A percentile compares a stretch with the other conserved stretches of the same genome.
Evolutionary conservation across 2,797 vertebrate species (phyloP).

Genomic region (Pangasius djambal): DNA sequence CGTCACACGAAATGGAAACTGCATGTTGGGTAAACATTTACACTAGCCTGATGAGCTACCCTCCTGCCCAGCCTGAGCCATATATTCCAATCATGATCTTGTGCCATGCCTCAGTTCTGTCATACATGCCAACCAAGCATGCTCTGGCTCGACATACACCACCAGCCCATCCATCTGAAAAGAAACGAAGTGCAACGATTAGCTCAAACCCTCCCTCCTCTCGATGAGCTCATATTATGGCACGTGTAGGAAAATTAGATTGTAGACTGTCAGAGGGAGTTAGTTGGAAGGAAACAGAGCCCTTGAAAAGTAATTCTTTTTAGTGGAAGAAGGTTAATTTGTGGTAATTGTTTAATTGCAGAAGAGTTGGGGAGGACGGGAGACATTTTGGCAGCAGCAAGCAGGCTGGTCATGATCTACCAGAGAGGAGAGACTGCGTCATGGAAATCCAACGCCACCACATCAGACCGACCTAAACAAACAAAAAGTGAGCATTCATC

Average conservation of each 20-base stretch:
- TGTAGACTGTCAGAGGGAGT: conserved; percentile 29
- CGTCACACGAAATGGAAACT: conserved; percentile 70
- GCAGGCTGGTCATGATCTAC: conserved; percentile 59
- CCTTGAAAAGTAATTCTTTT: conserved; percentile 39
- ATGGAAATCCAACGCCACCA: conserved; percentile 41
- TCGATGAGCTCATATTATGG: conserved; percentile 46
- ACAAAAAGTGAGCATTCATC: conserved; percentile 59
- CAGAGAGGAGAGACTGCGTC: conserved; percentile 50
- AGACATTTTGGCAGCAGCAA: conserved; percentile 61
- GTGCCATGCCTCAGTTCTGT: conserved; percentile 50
- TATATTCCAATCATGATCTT: conserved; percentile 68
- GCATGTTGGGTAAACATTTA: conserved; percentile 74
- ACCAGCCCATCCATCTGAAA: conserved; percentile 59
- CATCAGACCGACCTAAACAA: conserved; percentile 54
- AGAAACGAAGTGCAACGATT: conserved; percentile 63
- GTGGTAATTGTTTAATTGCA: conserved; percentile 72
- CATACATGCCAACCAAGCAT: conserved; percentile 54
- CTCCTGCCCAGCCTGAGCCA: conserved; percentile 60
- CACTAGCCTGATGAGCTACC: conserved; percentile 69
- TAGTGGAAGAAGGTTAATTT: conserved; percentile 61
- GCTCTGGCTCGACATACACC: conserved; percentile 55
- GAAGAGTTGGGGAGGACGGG: conserved; percentile 54
- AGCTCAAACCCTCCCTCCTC: conserved; percentile 51
- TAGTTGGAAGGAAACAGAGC: conserved; percentile 37
- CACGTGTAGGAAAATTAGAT: conserved; percentile 53